Conservation (phyloP, 2,888 invertebrate species). For the Cenopis cana region DNA sequence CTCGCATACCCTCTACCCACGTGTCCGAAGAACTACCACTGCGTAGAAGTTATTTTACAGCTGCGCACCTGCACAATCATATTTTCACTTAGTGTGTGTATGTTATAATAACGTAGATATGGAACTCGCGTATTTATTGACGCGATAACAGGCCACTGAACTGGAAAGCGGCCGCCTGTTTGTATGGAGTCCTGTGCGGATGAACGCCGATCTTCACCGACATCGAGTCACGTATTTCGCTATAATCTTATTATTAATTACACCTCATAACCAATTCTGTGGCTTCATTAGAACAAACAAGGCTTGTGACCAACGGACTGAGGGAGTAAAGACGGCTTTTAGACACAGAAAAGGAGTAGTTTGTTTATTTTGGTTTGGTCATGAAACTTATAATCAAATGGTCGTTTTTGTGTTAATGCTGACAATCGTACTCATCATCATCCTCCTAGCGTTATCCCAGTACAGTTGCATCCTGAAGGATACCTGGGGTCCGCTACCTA, state of each 20-base stretch:
- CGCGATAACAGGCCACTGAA: not conserved
- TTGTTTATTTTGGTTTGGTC: no score
- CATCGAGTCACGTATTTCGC: not conserved
- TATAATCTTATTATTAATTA: not conserved
- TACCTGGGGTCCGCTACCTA: no score
- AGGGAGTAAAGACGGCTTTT: not conserved
- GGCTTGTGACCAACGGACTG: not conserved
- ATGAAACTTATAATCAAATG: no score
- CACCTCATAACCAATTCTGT: not conserved
- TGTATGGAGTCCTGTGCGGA: not conserved
- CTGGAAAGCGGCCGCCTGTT: not conserved
- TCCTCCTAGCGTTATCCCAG: no score
- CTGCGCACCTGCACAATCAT: not conserved
- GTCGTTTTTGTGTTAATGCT: no score
- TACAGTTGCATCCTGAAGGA: no score
- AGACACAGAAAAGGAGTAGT: not conserved
- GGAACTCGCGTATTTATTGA: not conserved
- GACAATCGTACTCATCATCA: no score
- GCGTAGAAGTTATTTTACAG: no score
- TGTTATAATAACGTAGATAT: conserved; percentile 4
- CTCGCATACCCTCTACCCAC: no score
- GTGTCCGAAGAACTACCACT: no score
- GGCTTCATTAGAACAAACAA: not conserved
- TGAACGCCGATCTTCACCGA: not conserved
- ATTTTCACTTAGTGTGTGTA: not conserved